These are phyloP conservation scores for Galerucella calmariensis DNA, from an alignment of 2,888 invertebrate species.

Conservation along the genomic window DNA sequence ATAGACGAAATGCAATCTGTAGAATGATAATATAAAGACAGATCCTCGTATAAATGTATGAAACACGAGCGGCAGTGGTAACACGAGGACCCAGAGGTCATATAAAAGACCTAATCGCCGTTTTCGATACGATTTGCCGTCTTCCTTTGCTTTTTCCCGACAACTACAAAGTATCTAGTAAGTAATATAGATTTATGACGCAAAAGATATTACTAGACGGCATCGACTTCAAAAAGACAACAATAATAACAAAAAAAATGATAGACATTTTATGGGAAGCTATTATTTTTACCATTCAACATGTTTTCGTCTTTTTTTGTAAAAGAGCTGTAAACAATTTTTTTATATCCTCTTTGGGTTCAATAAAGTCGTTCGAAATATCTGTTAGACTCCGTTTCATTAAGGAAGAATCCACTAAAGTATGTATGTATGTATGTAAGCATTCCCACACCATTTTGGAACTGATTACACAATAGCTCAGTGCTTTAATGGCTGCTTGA, in stretches of 20 bases:
- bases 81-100: conserved; percentile 28
- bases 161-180: conserved; percentile 13
- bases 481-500: no score
- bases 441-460: no score
- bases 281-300: background rate
- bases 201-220: background rate
- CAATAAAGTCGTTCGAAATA: no score
- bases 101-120: conserved; percentile 23
- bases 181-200: conserved; percentile 9
- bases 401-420: no score
- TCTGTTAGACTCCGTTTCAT: no score
- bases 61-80: conserved; percentile 11
- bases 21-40: background rate
- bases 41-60: conserved; percentile 7
- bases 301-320: background rate
- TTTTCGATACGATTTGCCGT: conserved; percentile 16
- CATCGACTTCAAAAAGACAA: background rate
- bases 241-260: no score
- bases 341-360: no score
- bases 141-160: conserved; percentile 10
- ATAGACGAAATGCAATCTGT: no score
- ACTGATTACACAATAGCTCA: no score
- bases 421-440: no score
- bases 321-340: no score
- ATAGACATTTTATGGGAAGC: background rate